Evolutionary conservation across 2,113 vertebrate species (phyloP), one percentile per base, ranked within the genome.

Genomic region (Zosterops borbonicus): DNA sequence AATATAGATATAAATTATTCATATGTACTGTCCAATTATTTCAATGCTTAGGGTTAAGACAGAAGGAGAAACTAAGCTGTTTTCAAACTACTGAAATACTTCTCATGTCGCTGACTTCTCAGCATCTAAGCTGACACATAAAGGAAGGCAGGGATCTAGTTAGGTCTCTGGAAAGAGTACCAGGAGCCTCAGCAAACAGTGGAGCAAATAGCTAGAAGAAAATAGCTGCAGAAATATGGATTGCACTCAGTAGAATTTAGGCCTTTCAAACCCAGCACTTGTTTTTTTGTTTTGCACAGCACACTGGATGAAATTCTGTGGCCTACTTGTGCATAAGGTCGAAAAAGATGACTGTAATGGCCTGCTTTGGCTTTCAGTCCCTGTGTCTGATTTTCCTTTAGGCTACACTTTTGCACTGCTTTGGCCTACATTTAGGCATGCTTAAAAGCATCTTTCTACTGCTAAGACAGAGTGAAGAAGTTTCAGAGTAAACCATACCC

Each of bases 261-360:
- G 69, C 21, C 24, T 22, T 75, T 41, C 29, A 63, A 85, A 79
- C 5, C 4, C 47, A 92, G 69, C 9, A 64, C 14, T 78, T 55
- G 12, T 41, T 92, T 91, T 47, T 59, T 52, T 35, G 8, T 35
- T 23, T 27, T 75, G 53, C 28, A 84, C 25, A 49, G 55, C 19
- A 64, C 28, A 65, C 11, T 11, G 11, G 28, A 82, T 53, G n/a
- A 89, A 95, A 82, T 62, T 82, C 47, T 73, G 76, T 85, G 74
- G 35, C 77, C 84, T 92, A 70, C n/a, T 95, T 94, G 87, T 90
- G 50, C 87, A 87, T 27, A 22, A 67, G 35, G 29, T 52, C 89
- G 93, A 91, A 95, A 79, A 80, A 70, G 33, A 77, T 88, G 50
- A 70, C 59, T 62, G 11, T 80, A 91, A 87, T 90, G 50, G 29